Conservation (phyloP, 1,140 invertebrate species). For the Hirudo medicinalis region DNA sequence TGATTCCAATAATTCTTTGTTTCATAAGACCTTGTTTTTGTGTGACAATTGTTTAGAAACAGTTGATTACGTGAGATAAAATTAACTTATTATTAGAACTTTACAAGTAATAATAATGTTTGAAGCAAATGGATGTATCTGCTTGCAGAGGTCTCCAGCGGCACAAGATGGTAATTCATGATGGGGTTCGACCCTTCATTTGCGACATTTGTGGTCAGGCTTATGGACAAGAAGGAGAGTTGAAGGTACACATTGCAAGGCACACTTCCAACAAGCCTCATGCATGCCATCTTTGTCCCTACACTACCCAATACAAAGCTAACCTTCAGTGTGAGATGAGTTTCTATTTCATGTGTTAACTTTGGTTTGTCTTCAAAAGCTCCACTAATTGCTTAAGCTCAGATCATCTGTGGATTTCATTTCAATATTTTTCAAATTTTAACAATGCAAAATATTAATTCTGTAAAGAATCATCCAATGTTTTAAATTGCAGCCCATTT, state of each 20-base stretch:
- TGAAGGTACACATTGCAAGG: conserved; percentile 27
- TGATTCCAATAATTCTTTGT: conserved; percentile 16
- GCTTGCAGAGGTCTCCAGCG: conserved; percentile 25
- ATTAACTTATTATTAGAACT: background rate
- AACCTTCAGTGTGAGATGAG: conserved; percentile 27
- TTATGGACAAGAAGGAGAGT: conserved; percentile 27
- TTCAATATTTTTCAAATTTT: background rate
- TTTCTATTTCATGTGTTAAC: too few species aligned
- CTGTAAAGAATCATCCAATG: background rate
- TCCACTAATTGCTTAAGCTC: background rate
- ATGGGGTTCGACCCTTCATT: conserved; percentile 28
- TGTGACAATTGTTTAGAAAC: background rate
- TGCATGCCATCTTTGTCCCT: conserved; percentile 28
- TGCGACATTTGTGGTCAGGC: conserved; percentile 30
- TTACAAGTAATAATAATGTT: background rate
- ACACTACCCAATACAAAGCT: conserved; percentile 27
- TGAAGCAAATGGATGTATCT: background rate
- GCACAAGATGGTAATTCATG: conserved; percentile 29
- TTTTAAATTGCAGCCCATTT: conserved; percentile 28
- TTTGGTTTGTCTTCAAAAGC: background rate
- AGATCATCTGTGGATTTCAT: background rate
- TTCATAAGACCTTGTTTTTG: background rate
- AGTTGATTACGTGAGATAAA: background rate
- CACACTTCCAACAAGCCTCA: conserved; percentile 24
- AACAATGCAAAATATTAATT: background rate